Percentiles rank a stretch among this genome's conserved stretches.
phyloP scores from a whole-genome alignment of 2,888 invertebrate genomes.

The Xestia sexstrigata region DNA sequence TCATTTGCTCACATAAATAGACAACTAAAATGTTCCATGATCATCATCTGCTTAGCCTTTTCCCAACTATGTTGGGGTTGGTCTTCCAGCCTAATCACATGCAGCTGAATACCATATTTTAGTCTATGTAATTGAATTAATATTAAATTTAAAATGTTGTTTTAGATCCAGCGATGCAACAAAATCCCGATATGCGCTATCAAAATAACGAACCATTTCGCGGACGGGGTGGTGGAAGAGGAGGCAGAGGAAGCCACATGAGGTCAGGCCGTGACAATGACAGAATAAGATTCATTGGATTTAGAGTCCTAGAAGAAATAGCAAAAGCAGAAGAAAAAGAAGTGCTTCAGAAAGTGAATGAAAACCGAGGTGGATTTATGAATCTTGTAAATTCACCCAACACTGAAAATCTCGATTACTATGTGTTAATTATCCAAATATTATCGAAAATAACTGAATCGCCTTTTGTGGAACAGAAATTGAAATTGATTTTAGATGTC shows the following conservation, averaged over 20 bases:
- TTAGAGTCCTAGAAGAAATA: constrained; percentile 78
- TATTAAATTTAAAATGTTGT: background rate
- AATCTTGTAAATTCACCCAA: constrained; percentile 74
- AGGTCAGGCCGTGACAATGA: constrained; percentile 22
- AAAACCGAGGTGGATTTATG: constrained; percentile 76
- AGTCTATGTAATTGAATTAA: background rate
- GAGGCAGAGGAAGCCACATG: constrained; percentile 12
- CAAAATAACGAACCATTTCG: constrained; percentile 16
- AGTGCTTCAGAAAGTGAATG: constrained; percentile 77
- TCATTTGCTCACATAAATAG: background rate
- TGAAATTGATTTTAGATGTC: constrained; percentile 77
- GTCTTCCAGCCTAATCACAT: background rate
- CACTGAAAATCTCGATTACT: constrained; percentile 77
- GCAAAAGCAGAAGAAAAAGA: constrained; percentile 76
- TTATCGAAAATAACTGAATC: constrained; percentile 81
- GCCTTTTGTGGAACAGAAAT: constrained; percentile 79
- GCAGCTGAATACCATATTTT: background rate
- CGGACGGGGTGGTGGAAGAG: background rate
- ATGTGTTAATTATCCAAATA: constrained; percentile 81
- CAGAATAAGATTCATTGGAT: constrained; percentile 63
- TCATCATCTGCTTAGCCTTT: background rate
- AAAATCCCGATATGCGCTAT: constrained; percentile 1
- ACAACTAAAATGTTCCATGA: background rate
- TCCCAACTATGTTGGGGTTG: background rate
- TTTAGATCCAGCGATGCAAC: constrained; percentile 23